Evolutionary conservation across 2,113 vertebrate genomes (phyloP).

Genomic region (Pteruthius melanotis): DNA sequence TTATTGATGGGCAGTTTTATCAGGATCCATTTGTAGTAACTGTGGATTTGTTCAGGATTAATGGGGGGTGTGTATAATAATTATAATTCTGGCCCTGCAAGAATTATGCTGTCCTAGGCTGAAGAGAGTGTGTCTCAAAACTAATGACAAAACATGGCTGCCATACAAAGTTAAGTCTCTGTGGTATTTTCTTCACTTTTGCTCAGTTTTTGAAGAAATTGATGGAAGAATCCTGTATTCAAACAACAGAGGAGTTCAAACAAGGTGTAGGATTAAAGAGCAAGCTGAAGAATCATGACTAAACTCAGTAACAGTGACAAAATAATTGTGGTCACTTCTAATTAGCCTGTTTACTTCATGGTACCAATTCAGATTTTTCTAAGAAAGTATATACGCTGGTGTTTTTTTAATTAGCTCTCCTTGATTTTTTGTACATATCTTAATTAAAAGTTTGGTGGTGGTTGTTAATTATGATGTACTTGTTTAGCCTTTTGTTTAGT

Average conservation of each 20-base stretch:
- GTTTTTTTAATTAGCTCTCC: slow-evolving; percentile 9
- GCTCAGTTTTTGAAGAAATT: not conserved
- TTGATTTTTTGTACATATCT: slow-evolving; percentile 44
- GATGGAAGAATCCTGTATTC: not conserved
- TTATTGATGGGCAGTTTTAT: not conserved
- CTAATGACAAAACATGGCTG: not conserved
- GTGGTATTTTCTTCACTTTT: not conserved
- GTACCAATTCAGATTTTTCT: not conserved
- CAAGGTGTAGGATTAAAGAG: not conserved
- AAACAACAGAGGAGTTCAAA: not conserved
- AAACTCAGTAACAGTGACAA: not conserved
- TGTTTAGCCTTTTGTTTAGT: slow-evolving; percentile 54
- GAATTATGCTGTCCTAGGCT: not conserved
- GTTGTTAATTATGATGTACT: slow-evolving; percentile 54
- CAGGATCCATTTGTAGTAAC: not conserved
- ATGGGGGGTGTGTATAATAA: not conserved
- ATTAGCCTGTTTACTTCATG: slow-evolving; percentile 31
- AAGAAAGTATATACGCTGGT: not conserved
- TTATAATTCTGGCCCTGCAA: not conserved
- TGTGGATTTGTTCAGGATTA: not conserved
- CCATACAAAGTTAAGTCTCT: not conserved
- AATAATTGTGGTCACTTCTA: slow-evolving; percentile 44
- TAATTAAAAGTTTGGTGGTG: slow-evolving; percentile 51
- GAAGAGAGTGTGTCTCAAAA: not conserved
- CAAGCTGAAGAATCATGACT: slow-evolving; percentile 6